Evolutionary conservation across 2,113 vertebrate genomes (phyloP).

Genomic region (Suricata suricatta): DNA sequence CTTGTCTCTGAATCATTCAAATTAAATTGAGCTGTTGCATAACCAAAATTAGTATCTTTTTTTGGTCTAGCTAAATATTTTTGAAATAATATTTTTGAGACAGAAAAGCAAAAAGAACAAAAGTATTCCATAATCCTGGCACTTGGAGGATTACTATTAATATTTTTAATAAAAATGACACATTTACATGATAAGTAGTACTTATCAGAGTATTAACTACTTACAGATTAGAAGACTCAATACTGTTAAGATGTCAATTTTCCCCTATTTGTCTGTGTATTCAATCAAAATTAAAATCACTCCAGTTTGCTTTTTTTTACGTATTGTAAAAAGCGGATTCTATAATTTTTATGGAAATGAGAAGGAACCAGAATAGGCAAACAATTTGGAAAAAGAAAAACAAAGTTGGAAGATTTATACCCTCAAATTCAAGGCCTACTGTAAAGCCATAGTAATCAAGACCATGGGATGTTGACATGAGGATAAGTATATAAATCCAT

Average conservation of each 20-base stretch:
- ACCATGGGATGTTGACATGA: not conserved
- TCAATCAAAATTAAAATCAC: not conserved
- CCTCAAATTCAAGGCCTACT: not conserved
- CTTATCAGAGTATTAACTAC: not conserved
- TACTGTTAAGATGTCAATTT: not conserved
- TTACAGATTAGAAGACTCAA: not conserved
- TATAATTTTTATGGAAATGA: not conserved
- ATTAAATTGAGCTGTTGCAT: slow-evolving; percentile 27
- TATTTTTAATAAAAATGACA: slow-evolving; percentile 27
- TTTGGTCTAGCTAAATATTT: slow-evolving; percentile 47
- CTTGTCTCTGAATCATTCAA: slow-evolving; percentile 44
- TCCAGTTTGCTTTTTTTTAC: not conserved
- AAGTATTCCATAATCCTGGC: not conserved
- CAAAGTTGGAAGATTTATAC: not conserved
- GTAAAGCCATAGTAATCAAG: not conserved
- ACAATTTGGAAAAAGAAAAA: not conserved
- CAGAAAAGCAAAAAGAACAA: slow-evolving; percentile 2
- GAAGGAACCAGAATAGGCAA: not conserved
- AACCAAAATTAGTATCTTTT: slow-evolving; percentile 34
- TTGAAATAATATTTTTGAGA: slow-evolving; percentile 41
- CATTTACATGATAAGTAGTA: not conserved
- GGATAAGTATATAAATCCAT: not conserved
- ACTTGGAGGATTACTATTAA: not conserved
- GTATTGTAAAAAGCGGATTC: not conserved
- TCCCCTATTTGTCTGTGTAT: not conserved